Base-by-base conservation (phyloP, 2,888 invertebrate genomes). In the Clostera curtula region DNA sequence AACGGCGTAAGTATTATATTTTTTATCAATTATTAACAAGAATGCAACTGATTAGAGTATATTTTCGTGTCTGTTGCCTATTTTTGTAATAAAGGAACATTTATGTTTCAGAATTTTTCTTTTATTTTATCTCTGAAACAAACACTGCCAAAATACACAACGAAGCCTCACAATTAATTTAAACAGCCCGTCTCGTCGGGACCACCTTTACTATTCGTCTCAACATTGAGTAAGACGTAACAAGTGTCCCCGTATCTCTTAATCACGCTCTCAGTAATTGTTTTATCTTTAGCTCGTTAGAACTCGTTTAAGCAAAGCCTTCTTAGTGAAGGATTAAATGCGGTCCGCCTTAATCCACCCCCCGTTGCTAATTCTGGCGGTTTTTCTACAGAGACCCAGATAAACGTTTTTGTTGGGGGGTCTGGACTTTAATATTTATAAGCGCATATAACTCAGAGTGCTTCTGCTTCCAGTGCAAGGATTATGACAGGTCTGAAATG, bases 251-350 rank as follows among this genome's bases (percentile, higher is more conserved):
- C 60, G 76, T 77, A 79, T 79, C 79, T 82, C 79, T 82, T 82
- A 82, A 83, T 83, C 80, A 80, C 77, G 74, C 65, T 65, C 49
- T 62, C 69, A 66, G 75, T 83, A 83, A 83, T 83, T 83, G 83
- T 83, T 83, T 83, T 82, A 83, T 83, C 83, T 80, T 73, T 71
- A 79, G 83, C 82, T 82, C 82, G 82, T 82, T 83, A 83, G 80
- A 77, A 82, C 82, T 82, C 82, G 82, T 82, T 83, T 82, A 82
- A 83, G 80, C 71, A 83, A 82, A 83, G 83, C 80, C 83, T 80
- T 80, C 83, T 83, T 83, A 82, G 79, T 76, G 80, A 80, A 80
- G 83, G 83, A 83, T 83, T 83, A 82, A 80, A 76, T 76, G 77
- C 73, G 82, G 83, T 70, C 74, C 73, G 71, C 77, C 73, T 70